A percentile compares a stretch with the other conserved stretches of the same genome.
These are phyloP conservation scores for Poeciliopsis occidentalis DNA, from an alignment of 2,113 vertebrate species.

Conservation along the genomic window DNA sequence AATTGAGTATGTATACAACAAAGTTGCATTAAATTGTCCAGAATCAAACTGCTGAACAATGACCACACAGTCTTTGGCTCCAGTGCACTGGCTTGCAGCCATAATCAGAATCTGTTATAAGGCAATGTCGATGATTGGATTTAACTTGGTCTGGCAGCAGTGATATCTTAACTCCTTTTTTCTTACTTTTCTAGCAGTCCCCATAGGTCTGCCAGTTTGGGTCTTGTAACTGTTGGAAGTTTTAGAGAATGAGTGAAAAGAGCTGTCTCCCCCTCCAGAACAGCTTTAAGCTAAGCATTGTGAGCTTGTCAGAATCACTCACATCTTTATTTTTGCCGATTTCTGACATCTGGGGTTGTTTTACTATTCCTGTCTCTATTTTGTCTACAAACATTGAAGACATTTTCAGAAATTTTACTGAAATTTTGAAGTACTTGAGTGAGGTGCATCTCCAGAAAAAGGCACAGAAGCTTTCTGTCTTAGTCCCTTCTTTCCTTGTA, in stretches of 20 bases:
- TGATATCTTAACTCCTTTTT: neutral
- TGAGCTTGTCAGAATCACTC: neutral
- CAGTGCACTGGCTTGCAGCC: neutral
- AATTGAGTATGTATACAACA: neutral
- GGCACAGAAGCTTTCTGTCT: neutral
- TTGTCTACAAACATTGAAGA: neutral
- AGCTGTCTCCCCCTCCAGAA: no score
- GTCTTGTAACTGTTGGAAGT: neutral
- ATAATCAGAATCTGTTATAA: neutral
- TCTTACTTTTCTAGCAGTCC: neutral
- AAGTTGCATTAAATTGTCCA: neutral
- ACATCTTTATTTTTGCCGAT: neutral
- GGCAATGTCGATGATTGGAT: neutral
- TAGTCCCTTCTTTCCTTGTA: neutral
- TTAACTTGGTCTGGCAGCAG: constrained; percentile 6
- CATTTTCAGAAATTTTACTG: neutral
- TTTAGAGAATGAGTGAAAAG: neutral
- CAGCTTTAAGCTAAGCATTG: neutral
- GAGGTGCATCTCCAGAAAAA: neutral
- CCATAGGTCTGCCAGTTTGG: neutral
- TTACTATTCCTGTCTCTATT: neutral
- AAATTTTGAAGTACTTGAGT: neutral
- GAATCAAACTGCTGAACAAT: no score
- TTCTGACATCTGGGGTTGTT: neutral
- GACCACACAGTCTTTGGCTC: neutral